Base-by-base conservation (phyloP, 2,113 vertebrate genomes). In the Mellivora capensis region DNA sequence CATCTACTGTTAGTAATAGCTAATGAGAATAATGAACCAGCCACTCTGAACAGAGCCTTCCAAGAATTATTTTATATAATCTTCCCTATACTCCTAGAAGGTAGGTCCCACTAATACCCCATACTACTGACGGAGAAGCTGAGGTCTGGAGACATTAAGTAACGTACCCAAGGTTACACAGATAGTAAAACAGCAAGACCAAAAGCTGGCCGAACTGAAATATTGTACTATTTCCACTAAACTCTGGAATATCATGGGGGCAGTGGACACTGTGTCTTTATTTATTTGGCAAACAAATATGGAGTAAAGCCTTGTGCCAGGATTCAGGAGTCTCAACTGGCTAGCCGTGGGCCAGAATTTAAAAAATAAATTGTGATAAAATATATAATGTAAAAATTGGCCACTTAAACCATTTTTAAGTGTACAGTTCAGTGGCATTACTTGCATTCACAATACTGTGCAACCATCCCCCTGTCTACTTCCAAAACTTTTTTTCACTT, bases 1-100 rank as follows among this genome's bases (percentile, higher is more conserved):
- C 80, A n/a, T 52, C 44, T 69, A 88, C 81, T 88, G 34, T 74
- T 96, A 88, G 86, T 77, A 90, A 92, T 76, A 90, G 27, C 18
- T 93, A 39, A 89, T 67, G 86, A 83, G 57, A 76, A 13, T 64
- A 86, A 82, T 76, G 37, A 59, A 29, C 23, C 31, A 86, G 44
- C 10, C 34, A 87, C 23, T 34, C 6, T 77, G 71, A 34, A 93
- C 77, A 83, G 34, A 96, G 20, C 20, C 79, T 89, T 77, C 23
- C 1, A 87, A 87, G 9, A 31, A 79, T 93, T 49, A 69, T 67
- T 29, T 79, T 29, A 29, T n/a, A 31, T 17, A 84, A 11, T 77
- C 47, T 82, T 95, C 79, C 79, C 29, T 74, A 17, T 62, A 31
- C 44, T 95, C 39, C 39, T 83, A 27, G 42, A 23, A 90, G 15